Percentiles rank a stretch among this genome's conserved stretches.
Conservation (phyloP, 1,140 invertebrate genomes). For the Zaprionus kolodkinae region DNA sequence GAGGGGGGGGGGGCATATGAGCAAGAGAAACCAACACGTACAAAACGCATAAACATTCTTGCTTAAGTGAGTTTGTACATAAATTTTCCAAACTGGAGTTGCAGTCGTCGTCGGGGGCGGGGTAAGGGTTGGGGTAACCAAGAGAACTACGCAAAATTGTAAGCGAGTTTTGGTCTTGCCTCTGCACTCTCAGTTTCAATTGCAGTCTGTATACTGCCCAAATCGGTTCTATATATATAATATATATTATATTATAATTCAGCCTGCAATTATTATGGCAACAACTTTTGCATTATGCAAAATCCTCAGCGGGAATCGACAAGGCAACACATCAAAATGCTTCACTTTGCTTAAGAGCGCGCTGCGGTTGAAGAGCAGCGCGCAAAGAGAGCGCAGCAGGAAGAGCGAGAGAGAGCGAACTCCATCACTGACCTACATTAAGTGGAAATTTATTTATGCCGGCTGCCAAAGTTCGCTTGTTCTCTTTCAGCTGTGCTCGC, state of each 20-base stretch:
- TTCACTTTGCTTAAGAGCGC: constrained; percentile 59
- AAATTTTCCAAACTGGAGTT: constrained; percentile 74
- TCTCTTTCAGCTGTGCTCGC: constrained; percentile 19
- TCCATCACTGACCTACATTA: constrained; percentile 77
- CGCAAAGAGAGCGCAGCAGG: neutral
- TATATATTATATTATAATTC: too few species aligned
- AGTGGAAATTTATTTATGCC: constrained; percentile 79
- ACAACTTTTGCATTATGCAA: constrained; percentile 45
- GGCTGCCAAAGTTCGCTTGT: constrained; percentile 72
- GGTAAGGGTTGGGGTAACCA: neutral
- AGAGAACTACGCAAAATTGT: constrained; percentile 53
- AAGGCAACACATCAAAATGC: constrained; percentile 26
- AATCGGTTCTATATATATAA: neutral
- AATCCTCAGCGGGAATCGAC: constrained; percentile 25
- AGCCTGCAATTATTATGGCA: constrained; percentile 36
- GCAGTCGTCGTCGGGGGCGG: constrained; percentile 69
- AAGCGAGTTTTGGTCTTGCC: constrained; percentile 37
- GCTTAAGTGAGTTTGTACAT: constrained; percentile 81
- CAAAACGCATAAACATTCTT: constrained; percentile 82
- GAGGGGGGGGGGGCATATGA: constrained; percentile 47
- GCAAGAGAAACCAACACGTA: constrained; percentile 75
- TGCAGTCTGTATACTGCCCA: constrained; percentile 13
- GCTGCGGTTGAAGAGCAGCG: constrained; percentile 19
- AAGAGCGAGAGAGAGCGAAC: constrained; percentile 13
- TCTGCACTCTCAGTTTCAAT: neutral